A percentile compares a stretch with the other conserved stretches of the same genome.
Conservation (phyloP, 2,888 invertebrate genomes). For the Cryptocephalus primarius region DNA sequence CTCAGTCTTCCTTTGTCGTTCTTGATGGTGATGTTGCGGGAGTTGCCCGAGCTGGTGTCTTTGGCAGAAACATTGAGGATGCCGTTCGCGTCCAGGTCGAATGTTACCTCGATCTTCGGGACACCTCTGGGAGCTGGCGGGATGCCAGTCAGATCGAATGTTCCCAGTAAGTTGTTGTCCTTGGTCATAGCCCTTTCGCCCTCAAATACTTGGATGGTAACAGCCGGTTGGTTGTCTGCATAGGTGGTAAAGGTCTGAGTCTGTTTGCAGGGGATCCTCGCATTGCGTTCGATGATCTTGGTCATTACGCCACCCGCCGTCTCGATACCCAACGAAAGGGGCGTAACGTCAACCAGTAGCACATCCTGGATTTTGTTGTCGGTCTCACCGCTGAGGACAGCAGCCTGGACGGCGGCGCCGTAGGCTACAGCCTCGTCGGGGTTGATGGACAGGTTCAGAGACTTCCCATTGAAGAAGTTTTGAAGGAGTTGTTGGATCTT, state of each 20-base stretch:
- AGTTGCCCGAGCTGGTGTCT: constrained; percentile 51
- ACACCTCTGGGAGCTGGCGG: constrained; percentile 60
- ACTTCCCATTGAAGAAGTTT: constrained; percentile 58
- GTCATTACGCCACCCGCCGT: constrained; percentile 72
- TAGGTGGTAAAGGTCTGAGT: constrained; percentile 51
- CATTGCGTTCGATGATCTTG: constrained; percentile 46
- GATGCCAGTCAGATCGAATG: constrained; percentile 55
- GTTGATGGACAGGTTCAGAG: constrained; percentile 31
- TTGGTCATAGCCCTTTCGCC: constrained; percentile 75
- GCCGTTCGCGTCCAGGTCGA: constrained; percentile 65
- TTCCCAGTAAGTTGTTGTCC: constrained; percentile 60
- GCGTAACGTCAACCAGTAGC: constrained; percentile 56
- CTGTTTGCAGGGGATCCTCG: constrained; percentile 44
- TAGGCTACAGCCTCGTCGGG: constrained; percentile 34
- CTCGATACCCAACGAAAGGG: constrained; percentile 63
- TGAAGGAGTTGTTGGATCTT: constrained; percentile 65
- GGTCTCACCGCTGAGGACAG: constrained; percentile 34
- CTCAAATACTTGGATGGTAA: constrained; percentile 49
- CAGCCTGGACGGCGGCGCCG: constrained; percentile 33
- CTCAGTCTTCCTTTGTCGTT: constrained; percentile 74
- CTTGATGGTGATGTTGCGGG: constrained; percentile 67
- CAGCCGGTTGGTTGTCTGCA: constrained; percentile 54
- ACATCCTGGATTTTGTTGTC: constrained; percentile 66
- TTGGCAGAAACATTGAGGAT: constrained; percentile 50
- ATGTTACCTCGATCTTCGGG: constrained; percentile 59